Evolutionary conservation across 2,113 vertebrate genomes (phyloP).

Genomic region (Tiliqua scincoides): DNA sequence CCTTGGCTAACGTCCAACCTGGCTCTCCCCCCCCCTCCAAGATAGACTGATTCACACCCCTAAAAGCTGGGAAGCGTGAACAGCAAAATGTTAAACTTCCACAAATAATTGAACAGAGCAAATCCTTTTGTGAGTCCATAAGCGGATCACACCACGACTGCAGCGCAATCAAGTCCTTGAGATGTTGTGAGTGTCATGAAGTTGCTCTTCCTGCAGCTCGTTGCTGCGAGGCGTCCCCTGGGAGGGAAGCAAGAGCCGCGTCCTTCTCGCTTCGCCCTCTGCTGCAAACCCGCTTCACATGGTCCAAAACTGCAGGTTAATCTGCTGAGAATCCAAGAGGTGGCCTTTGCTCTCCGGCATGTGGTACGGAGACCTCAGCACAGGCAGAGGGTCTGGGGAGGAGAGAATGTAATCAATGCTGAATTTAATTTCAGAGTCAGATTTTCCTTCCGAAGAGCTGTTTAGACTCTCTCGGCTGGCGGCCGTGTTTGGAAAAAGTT

Average conservation of each 20-base stretch:
- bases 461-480: slow-evolving; percentile 68
- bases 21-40: no score
- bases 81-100: neutral
- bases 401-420: slow-evolving; percentile 99
- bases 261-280: neutral
- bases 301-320: slow-evolving; percentile 88
- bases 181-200: neutral
- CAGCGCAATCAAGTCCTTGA: slow-evolving; percentile 14
- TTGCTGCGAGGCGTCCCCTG: neutral
- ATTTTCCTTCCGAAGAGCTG: slow-evolving; percentile 76
- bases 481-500: slow-evolving; percentile 73
- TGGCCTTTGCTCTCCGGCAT: slow-evolving; percentile 73
- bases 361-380: slow-evolving; percentile 73
- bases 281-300: slow-evolving; percentile 67
- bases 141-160: slow-evolving; percentile 22
- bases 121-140: neutral
- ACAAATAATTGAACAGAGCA: slow-evolving; percentile 28
- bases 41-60: accelerated
- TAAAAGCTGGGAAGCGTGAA: slow-evolving; percentile 4
- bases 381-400: slow-evolving; percentile 83
- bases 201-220: neutral
- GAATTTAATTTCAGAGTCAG: slow-evolving; percentile 92
- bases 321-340: slow-evolving; percentile 80
- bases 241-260: no score
- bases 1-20: no score